A percentile compares a stretch with the other conserved stretches of the same genome.
phyloP scores from a whole-genome alignment of 1,140 invertebrate genomes.

The Drosophila melanica region DNA sequence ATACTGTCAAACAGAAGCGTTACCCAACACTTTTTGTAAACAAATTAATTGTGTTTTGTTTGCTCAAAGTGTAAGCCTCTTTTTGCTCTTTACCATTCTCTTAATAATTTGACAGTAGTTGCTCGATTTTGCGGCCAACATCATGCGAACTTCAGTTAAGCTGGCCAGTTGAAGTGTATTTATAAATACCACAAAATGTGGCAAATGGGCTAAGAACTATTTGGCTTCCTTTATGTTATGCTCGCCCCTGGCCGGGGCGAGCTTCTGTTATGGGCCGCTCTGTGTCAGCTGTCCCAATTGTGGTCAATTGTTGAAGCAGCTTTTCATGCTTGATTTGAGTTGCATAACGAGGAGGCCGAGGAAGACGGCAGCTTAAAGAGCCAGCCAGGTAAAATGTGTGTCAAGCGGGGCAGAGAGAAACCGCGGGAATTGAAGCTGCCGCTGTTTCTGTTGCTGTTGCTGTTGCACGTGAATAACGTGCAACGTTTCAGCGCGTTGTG shows the following conservation, averaged over 20 bases:
- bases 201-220: slow-evolving; percentile 79
- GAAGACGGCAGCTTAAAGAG: slow-evolving; percentile 10
- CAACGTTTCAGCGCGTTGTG: too few species aligned
- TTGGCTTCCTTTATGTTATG: slow-evolving; percentile 61
- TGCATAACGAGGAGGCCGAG: slow-evolving; percentile 53
- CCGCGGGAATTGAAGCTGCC: slow-evolving; percentile 5
- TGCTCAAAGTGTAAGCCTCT: too few species aligned
- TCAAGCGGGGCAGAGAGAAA: slow-evolving; percentile 1
- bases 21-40: too few species aligned
- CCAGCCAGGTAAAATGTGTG: not conserved
- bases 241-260: slow-evolving; percentile 11
- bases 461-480: slow-evolving; percentile 19
- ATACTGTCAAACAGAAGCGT: too few species aligned
- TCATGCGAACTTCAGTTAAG: not conserved
- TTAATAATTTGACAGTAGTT: too few species aligned
- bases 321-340: slow-evolving; percentile 56
- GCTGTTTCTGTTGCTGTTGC: not conserved
- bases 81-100: too few species aligned
- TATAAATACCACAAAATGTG: slow-evolving; percentile 55
- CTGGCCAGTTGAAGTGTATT: slow-evolving; percentile 4
- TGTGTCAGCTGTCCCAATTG: slow-evolving; percentile 69
- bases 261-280: slow-evolving; percentile 21
- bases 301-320: slow-evolving; percentile 69
- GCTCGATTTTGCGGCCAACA: not conserved
- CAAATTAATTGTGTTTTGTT: too few species aligned